Evolutionary conservation across 2,888 invertebrate genomes (phyloP).

Genomic region (Drosophila neonasuta): DNA sequence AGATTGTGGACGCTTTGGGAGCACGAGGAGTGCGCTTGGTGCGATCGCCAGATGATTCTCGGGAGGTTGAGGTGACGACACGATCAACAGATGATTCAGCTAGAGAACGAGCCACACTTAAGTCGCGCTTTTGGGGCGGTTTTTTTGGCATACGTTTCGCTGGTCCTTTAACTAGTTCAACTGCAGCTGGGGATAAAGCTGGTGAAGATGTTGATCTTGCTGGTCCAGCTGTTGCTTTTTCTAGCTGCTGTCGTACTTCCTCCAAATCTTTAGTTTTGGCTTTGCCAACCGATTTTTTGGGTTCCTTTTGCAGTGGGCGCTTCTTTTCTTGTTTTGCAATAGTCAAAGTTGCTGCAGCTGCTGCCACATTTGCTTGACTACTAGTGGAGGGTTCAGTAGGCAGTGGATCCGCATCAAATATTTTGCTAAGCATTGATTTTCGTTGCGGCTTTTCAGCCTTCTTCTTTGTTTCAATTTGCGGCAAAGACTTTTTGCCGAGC

Average conservation of each 20-base stretch:
- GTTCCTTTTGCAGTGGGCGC: not conserved
- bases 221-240: not conserved
- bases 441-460: not conserved
- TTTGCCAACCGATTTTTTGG: not conserved
- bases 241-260: not conserved
- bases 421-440: not conserved
- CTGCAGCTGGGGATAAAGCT: not conserved
- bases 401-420: not conserved
- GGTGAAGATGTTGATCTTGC: not conserved
- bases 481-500: not conserved
- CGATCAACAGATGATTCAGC: not conserved
- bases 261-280: not conserved
- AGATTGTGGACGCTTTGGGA: not conserved
- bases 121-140: not conserved
- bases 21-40: slow-evolving; percentile 23
- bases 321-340: slow-evolving; percentile 2
- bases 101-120: not conserved
- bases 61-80: not conserved
- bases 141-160: slow-evolving; percentile 14
- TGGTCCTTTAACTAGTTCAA: slow-evolving; percentile 18
- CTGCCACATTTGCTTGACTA: not conserved
- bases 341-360: not conserved
- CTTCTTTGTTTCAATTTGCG: not conserved
- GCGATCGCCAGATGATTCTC: slow-evolving; percentile 21
- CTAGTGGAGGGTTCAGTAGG: not conserved